Evolutionary conservation across 2,113 vertebrate species (phyloP).

Genomic region (human (Homo sapiens)): GRCh38 chr1:116256001-116256500

Average conservation of each 20-base stretch:
- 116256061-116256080: background rate
- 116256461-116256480: background rate
- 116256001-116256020: background rate
- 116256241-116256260: background rate
- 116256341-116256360: background rate
- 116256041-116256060: background rate
- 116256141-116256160: background rate
- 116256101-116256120: background rate
- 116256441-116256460: background rate
- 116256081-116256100: fast-evolving
- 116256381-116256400: background rate
- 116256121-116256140: background rate
- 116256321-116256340: background rate
- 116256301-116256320: background rate
- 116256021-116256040: background rate
- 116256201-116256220: background rate
- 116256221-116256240: background rate
- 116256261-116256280: background rate
- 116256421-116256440: background rate
- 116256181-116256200: background rate
- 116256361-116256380: background rate
- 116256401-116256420: background rate
- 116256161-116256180: background rate
- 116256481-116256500: background rate
- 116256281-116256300: background rate